Evolutionary conservation across 64 coral and sea anemone genomes (phyloP), one percentile per base, ranked within the genome.

Genomic region (Porites lutea): DNA sequence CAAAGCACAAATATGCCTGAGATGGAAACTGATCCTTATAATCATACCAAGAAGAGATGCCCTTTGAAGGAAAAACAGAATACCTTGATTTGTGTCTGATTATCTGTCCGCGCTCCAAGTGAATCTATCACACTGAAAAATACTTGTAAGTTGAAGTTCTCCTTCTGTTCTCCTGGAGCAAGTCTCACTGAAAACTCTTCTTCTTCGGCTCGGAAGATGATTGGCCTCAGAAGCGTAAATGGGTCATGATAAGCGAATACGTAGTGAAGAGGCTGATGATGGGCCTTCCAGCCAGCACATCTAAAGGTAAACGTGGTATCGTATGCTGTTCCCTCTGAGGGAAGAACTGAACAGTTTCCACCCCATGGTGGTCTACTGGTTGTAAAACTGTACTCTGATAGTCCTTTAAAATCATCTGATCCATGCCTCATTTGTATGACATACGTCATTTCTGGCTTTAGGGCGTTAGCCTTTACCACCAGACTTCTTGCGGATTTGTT

Each of bases 371-470:
- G 91, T 19, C 52, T 86, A 57, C 92, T 89, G 7, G 95, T 96
- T 3, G 75, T 55, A 37, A 96, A 96, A 4, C 87, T 74, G 53
- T 96, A 92, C 63, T 96, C 95, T 19, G 91, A 52, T 9, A 96
- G 54, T 7, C 95, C 91, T 74, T 50, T 51, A 49, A 73, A 23
- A 20, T 71, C 53, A 3, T 75, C 55, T 18, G 88, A 63, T 49
- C 60, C 67, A 19, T 79, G 80, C 22, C 88, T 84, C 70, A 92
- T 9, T 48, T 80, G 68, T 13, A 92, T 59, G 3, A 77, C 81
- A 22, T 92, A 92, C 2, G 53, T 50, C 15, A 54, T 75, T 79
- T 71, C 90, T 49, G 64, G 69, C 23, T 85, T 62, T 4, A 92
- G 57, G 6, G 75, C 54, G 16, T 84, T 74, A 13, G 53, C 82